Percentiles rank a stretch among this genome's conserved stretches.
These are phyloP conservation scores for Microcebus murinus DNA, from an alignment of 2,113 vertebrate genomes.

Conservation along the genomic window DNA sequence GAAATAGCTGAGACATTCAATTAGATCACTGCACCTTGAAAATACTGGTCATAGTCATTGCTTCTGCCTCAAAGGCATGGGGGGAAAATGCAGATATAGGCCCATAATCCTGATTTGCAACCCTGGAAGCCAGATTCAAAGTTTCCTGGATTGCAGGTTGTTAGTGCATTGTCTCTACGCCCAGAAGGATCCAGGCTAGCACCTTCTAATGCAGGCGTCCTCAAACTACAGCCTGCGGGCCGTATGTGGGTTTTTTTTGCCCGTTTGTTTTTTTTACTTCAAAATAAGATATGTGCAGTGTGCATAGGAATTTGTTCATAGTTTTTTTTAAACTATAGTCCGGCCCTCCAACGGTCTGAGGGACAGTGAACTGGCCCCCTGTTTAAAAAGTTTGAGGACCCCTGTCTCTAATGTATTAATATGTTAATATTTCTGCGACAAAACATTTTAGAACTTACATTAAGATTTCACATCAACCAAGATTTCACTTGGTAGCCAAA, in stretches of 20 bases:
- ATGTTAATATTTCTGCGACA: neutral
- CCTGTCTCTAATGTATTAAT: neutral
- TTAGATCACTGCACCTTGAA: neutral
- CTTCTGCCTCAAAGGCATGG: neutral
- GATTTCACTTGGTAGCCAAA: neutral
- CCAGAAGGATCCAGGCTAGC: neutral
- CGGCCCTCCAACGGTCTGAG: too few relatives aligned
- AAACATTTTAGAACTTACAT: neutral
- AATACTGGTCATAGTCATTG: neutral
- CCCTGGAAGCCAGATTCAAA: too few relatives aligned
- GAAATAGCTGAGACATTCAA: neutral
- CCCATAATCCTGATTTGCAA: neutral
- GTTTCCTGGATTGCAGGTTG: neutral
- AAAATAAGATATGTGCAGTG: too few relatives aligned
- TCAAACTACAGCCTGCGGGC: too few relatives aligned
- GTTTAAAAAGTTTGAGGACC: too few relatives aligned
- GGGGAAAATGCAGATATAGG: neutral
- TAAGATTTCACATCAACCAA: neutral
- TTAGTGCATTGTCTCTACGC: neutral
- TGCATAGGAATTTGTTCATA: too few relatives aligned
- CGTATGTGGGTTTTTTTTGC: too few relatives aligned
- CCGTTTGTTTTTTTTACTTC: too few relatives aligned
- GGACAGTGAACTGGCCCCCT: too few relatives aligned
- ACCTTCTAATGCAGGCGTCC: neutral
- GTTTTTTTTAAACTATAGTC: too few relatives aligned